Base-by-base conservation (phyloP, 2,113 vertebrate species). In the Takifugu bimaculatus region DNA sequence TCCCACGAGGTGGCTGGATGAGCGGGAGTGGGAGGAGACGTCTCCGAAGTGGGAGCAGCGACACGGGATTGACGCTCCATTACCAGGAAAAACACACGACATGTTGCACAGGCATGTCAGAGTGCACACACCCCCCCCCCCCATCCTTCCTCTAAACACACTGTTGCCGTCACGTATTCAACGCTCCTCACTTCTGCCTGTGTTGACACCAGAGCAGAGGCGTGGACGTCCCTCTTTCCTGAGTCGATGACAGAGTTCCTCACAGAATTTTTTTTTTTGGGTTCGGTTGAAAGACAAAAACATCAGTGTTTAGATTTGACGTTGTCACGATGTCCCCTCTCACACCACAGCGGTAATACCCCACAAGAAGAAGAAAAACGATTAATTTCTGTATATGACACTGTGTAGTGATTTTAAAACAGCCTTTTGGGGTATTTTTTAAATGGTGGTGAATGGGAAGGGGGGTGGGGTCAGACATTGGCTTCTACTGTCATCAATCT, bases 401-500 rank as follows among this genome's bases (percentile, higher is more conserved):
- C 20, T 20, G 20, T 20, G 20, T 20, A 20, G 20, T 20, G 20
- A 20, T 20, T 20, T 20, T 20, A 20, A 20, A 20, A 20, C 20
- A 20, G 20, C 20, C 20, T 20, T 20, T 20, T 20, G 20, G 20
- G 20, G 20, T 20, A 20, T 39, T 35, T 39, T 39, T 39, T 1
- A 11, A 39, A 39, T 10, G 9, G 7, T 3, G 3, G 53, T 78
- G 20, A 20, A 20, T 20, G 20, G 20, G 20, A 20, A 20, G 20
- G 20, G 20, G 20, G 20, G 20, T 20, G 20, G 20, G 63, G 52
- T 74, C 72, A 77, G 64, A 50, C 14, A 2, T 48, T 48, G 51
- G 61, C 80, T 72, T 42, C 72, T 61, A 52, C 78, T 68, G 65
- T 74, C 81, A 80, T 86, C 75, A 75, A 78, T 83, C 82, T 75